Evolutionary conservation across 2,797 vertebrate genomes (phyloP), one percentile per base, ranked within the genome.

Genomic region (Benthosema pterotum): DNA sequence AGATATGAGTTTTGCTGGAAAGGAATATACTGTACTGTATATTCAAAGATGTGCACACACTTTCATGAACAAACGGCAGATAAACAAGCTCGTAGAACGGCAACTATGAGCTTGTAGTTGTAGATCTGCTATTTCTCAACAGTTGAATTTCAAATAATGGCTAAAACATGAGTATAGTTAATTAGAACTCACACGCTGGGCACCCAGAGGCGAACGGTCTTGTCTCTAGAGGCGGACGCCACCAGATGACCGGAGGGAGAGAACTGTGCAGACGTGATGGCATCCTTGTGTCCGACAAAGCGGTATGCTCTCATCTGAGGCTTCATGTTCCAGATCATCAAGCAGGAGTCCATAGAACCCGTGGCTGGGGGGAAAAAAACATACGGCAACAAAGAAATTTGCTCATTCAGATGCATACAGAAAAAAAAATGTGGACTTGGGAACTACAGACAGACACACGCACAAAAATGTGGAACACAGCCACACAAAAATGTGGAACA

Each of bases 271-370:
- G 93, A 95, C 60, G 82, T 82, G 60, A 99, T 89, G 0, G 94
- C 94, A 0, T 98, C 97, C 85, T 95, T 97, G 87, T 99, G 98
- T 46, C 97, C 97, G 16, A 92, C 78, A 16, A 98, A 98, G 63
- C 95, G 95, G 88, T 96, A 99, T 0, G 95, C 94, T 68, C 96
- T 94, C 90, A 93, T 93, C 84, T 97, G 95, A 60, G 95, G 89
- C 72, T 94, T 97, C 94, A 96, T 93, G 69, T 94, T 96, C 98
- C 97, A 99, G 66, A 99, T 92, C 96, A 98, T 98, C 74, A 99
- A 83, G 70, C 91, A 95, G 0, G 95, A 95, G 81, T 99, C 98
- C 94, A 94, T 88, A 0, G 97, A 97, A 54, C 97, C 94, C 11
- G 95, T 97, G 51, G 89, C 96, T 98, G 83, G 19, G 19, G 56